phyloP scores from a whole-genome alignment of 2,888 invertebrate genomes.

The Metalampra italica region DNA sequence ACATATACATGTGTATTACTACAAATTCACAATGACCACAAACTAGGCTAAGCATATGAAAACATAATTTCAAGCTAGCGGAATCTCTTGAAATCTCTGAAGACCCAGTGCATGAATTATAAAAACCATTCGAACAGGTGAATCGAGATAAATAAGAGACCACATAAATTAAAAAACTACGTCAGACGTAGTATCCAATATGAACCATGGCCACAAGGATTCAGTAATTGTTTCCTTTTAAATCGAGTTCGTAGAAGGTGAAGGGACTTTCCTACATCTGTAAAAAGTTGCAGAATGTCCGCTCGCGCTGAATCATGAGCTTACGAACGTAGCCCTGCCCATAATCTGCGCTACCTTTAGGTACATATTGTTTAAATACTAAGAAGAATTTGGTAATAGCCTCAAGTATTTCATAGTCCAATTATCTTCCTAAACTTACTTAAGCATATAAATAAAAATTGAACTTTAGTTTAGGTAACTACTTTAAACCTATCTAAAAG shows the following conservation, averaged over 20 bases:
- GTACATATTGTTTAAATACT: too few relatives aligned
- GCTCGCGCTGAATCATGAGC: conserved; percentile 27
- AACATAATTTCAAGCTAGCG: too few relatives aligned
- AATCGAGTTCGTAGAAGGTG: conserved; percentile 26
- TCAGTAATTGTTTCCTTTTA: conserved; percentile 16
- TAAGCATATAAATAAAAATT: too few relatives aligned
- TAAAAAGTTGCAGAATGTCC: conserved; percentile 26
- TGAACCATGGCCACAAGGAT: neutral
- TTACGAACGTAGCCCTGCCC: conserved; percentile 1
- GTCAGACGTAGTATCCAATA: neutral
- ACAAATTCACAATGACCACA: neutral
- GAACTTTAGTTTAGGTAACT: too few relatives aligned
- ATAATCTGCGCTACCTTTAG: conserved; percentile 1
- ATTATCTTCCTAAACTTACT: too few relatives aligned
- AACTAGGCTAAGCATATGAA: neutral
- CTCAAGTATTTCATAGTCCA: neutral
- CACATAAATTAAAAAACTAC: neutral
- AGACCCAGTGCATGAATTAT: too few relatives aligned
- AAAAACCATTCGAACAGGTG: too few relatives aligned
- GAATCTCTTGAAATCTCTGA: too few relatives aligned
- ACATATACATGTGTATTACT: conserved; percentile 24
- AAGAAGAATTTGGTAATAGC: neutral
- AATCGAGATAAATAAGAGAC: too few relatives aligned
- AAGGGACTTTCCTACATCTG: conserved; percentile 29
- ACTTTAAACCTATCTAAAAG: too few relatives aligned